Percentiles rank a stretch among this genome's conserved stretches.
Conservation (phyloP, 2,113 vertebrate species). For the Gymnorhina tibicen region DNA sequence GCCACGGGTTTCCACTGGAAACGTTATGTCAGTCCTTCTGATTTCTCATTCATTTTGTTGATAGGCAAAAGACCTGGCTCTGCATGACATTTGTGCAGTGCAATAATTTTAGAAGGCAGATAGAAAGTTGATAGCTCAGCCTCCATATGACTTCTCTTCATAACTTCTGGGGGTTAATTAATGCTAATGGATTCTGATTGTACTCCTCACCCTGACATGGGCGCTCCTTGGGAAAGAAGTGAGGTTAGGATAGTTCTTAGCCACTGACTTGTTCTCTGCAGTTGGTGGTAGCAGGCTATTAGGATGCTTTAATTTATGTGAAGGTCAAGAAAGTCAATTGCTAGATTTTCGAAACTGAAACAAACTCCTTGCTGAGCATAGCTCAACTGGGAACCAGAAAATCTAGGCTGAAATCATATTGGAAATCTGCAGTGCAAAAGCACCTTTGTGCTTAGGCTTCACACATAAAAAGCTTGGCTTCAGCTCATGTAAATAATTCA, state of each 20-base stretch:
- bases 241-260: not conserved
- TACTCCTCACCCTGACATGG: not conserved
- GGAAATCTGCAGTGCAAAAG: not conserved
- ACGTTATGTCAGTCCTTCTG: not conserved
- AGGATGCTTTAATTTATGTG: not conserved
- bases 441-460: not conserved
- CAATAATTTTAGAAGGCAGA: not conserved
- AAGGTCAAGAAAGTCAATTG: not conserved
- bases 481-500: not conserved
- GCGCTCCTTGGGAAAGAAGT: not conserved
- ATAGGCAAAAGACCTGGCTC: not conserved
- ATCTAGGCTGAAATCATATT: not conserved
- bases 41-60: not conserved
- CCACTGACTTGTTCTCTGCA: not conserved
- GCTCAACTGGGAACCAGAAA: not conserved
- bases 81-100: not conserved
- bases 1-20: not conserved
- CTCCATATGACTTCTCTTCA: not conserved
- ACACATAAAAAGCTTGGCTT: not conserved
- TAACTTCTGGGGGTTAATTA: not conserved
- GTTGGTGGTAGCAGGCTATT: not conserved
- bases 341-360: not conserved
- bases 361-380: not conserved
- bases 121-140: not conserved
- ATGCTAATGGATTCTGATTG: not conserved